A percentile compares a stretch with the other conserved stretches of the same genome.
These are phyloP conservation scores for Hypotaenidia okinawae DNA, from an alignment of 2,797 vertebrate genomes.

Conservation along the genomic window DNA sequence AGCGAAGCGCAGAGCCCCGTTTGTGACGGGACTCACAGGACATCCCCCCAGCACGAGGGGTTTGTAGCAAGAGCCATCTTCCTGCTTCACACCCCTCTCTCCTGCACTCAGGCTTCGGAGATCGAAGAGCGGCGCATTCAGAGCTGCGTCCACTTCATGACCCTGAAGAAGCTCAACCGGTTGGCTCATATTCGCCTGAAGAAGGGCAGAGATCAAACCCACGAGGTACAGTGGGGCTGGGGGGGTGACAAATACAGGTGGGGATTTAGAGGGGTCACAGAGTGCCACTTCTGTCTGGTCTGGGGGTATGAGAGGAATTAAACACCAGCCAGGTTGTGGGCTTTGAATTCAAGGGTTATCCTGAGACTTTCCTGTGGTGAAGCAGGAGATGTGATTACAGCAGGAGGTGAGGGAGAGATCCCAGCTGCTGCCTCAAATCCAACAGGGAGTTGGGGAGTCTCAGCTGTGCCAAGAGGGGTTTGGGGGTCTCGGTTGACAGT, in stretches of 20 bases:
- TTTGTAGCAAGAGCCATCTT: rapidly evolving
- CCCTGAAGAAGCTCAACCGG: constrained; percentile 96
- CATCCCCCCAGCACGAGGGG: not conserved
- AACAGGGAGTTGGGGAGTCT: rapidly evolving
- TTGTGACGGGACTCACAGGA: rapidly evolving
- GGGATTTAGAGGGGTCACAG: rapidly evolving
- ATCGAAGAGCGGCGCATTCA: constrained; percentile 90
- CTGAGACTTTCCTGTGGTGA: rapidly evolving
- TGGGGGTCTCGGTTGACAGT: too few species aligned
- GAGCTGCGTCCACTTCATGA: constrained; percentile 96
- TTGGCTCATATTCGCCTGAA: constrained; percentile 96
- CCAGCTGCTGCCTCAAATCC: rapidly evolving
- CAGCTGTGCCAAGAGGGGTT: too few species aligned
- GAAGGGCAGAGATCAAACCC: constrained; percentile 95
- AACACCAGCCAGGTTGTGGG: rapidly evolving
- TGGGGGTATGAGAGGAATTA: rapidly evolving
- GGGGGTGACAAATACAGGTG: rapidly evolving
- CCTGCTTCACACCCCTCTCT: rapidly evolving
- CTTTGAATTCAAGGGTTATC: not conserved
- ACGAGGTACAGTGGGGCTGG: constrained; percentile 82
- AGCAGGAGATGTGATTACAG: rapidly evolving
- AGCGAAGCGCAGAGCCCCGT: rapidly evolving
- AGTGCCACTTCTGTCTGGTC: rapidly evolving
- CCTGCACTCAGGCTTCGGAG: constrained; percentile 80
- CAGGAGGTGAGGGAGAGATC: rapidly evolving